Evolutionary conservation across 2,113 vertebrate species (phyloP).

Genomic region (Chaenogobius annularis): DNA sequence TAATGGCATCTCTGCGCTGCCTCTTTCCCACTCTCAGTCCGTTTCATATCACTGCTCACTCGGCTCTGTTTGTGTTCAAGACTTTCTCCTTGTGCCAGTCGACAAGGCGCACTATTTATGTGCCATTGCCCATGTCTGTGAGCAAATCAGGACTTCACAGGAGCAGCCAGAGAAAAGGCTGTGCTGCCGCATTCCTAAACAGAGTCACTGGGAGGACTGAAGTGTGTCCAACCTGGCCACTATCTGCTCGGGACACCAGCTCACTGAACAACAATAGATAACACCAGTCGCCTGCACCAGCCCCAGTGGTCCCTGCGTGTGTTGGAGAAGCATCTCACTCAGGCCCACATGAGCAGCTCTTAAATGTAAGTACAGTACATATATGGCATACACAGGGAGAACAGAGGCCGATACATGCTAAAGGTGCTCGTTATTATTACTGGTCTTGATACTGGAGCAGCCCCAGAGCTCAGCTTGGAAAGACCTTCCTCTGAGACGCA

Average conservation of each 20-base stretch:
- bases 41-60: slow-evolving; percentile 58
- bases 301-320: slow-evolving; percentile 25
- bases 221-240: slow-evolving; percentile 65
- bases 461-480: slow-evolving; percentile 67
- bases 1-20: slow-evolving; percentile 50
- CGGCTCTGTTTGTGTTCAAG: slow-evolving; percentile 62
- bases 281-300: slow-evolving; percentile 35
- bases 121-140: slow-evolving; percentile 58
- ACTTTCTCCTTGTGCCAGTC: slow-evolving; percentile 57
- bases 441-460: slow-evolving; percentile 64
- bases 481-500: slow-evolving; percentile 59
- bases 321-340: slow-evolving; percentile 25
- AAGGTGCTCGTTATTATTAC: slow-evolving; percentile 69
- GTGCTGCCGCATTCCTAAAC: slow-evolving; percentile 70
- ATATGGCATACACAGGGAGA: slow-evolving; percentile 24
- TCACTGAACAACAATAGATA: slow-evolving; percentile 60
- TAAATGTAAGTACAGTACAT: slow-evolving; percentile 19
- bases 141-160: slow-evolving; percentile 70
- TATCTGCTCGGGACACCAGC: slow-evolving; percentile 49
- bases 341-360: slow-evolving; percentile 21
- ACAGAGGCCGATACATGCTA: slow-evolving; percentile 45
- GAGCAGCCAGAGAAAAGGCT: slow-evolving; percentile 59
- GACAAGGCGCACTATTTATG: slow-evolving; percentile 64
- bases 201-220: slow-evolving; percentile 62
- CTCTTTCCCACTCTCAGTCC: slow-evolving; percentile 36